Evolutionary conservation across 2,113 vertebrate genomes (phyloP), one percentile per base, ranked within the genome.

Genomic region (Urocitellus parryii): DNA sequence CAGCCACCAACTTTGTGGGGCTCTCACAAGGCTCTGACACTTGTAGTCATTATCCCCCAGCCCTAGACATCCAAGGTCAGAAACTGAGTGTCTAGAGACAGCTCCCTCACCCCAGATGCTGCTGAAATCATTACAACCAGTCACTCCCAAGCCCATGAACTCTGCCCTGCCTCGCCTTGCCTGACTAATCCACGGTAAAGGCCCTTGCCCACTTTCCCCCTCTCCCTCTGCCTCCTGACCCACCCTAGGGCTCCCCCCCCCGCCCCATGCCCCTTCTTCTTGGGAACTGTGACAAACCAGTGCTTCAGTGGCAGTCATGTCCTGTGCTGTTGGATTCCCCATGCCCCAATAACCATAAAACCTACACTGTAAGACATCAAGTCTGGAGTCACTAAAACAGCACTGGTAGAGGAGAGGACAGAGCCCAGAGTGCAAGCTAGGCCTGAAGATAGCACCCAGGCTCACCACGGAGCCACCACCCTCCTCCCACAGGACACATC

Each of bases 181-280:
- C 53, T 56, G 13, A 7, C 1, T 32, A 56, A 32, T 34, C 29
- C 3, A 1, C 1, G 0, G 7, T 4, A 4, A 51, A 61, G 48
- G 37, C 4, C 37, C 34, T 10, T 13, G 32, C 56, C 34, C 37
- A 27, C 0, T 25, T 39, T 39, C 13, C 39, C 5, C 27, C 10
- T 5, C 34, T 22, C 61, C 4, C 2, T 37, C 65, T 9, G 45
- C 42, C 37, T 27, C 77, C 45, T 6, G 18, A 51, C 74, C 0
- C 0, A 2, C 29, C 29, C 65, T 67, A 29, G 20, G 5, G 39
- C 11, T 18, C 18, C 70, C 61, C n/a, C 17, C 14, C n/a, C 70
- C 14, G 18, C 1, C 17, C 0, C 17, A 2, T 0, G 13, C 37
- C 3, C 63, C 65, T 37, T 27, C 25, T 34, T 67, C 79, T 39